Base-by-base conservation (phyloP, 2,888 invertebrate species). In the Dichetophora obliterata region DNA sequence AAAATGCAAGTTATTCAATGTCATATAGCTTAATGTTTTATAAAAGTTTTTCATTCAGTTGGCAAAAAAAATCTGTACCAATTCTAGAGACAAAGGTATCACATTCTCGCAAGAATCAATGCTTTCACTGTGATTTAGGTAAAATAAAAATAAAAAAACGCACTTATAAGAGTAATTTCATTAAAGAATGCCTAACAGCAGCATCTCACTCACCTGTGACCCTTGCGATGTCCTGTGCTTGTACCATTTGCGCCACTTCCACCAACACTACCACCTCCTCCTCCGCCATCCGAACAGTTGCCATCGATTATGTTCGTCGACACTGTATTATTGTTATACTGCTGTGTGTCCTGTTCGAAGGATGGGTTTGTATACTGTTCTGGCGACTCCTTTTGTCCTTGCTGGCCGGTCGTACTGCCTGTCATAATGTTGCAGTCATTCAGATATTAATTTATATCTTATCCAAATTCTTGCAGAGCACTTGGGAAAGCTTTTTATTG, bases 141-240 rank as follows among this genome's bases (percentile, higher is more conserved):
- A 4, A 8, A 37, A n/a, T 6, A 37, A 5, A 37, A 37, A 37
- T 1, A 52, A 52, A 52, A n/a, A 52, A n/a, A 3, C 52, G n/a
- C 52, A 16, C 52, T n/a, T n/a, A 52, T 5, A 19, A 52, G 8
- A 54, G 9, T 54, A 9, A 54, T 54, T 54, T 1, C 8, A 54
- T 54, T n/a, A 54, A 8, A 19, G 2, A 9, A 19, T 54, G n/a
- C 22, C 14, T n/a, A 19, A 8, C 3, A 19, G 8, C n/a, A 54
- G 31, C 22, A 68, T 37, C 16, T 43, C 11, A 66, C 87, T 85
- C 82, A 92, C 92, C 92, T 91, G 91, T 92, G 92, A 82, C 92
- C 92, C 88, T 92, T 92, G 85, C 92, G 92, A 91, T 92, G 92
- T 87, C 91, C 91, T 82, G 91, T 91, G 82, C 83, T 82, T 90